These are phyloP conservation scores for Colletes gigas DNA, from an alignment of 1,140 invertebrate species.

Conservation along the genomic window DNA sequence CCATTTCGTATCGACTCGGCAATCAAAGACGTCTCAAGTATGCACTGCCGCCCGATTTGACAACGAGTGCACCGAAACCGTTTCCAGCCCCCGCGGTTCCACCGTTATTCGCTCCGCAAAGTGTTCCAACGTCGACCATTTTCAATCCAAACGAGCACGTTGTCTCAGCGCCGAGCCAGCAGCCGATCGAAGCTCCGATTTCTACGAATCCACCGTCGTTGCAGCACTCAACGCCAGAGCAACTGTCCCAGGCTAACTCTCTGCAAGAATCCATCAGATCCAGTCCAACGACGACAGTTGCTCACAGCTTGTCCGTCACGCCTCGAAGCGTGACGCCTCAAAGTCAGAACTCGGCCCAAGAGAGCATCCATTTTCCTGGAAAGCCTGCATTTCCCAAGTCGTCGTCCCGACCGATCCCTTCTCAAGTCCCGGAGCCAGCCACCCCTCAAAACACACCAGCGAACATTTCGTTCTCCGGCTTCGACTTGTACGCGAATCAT, in stretches of 20 bases:
- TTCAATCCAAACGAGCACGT: slow-evolving; percentile 61
- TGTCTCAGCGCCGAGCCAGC: slow-evolving; percentile 19
- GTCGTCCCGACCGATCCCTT: slow-evolving; percentile 67
- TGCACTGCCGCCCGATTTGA: slow-evolving; percentile 75
- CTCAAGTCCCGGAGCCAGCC: slow-evolving; percentile 64
- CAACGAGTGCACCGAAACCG: slow-evolving; percentile 52
- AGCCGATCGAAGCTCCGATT: neutral
- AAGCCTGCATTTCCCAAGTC: slow-evolving; percentile 48
- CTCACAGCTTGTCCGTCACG: neutral
- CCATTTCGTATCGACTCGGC: slow-evolving; percentile 75
- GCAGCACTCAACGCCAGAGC: slow-evolving; percentile 49
- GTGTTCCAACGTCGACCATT: slow-evolving; percentile 45
- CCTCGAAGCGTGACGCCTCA: slow-evolving; percentile 17
- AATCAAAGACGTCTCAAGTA: slow-evolving; percentile 78
- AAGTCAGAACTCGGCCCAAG: slow-evolving; percentile 33
- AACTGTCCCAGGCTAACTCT: slow-evolving; percentile 52
- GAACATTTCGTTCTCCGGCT: slow-evolving; percentile 66
- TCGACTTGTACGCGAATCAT: slow-evolving; percentile 42
- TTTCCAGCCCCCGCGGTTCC: slow-evolving; percentile 27
- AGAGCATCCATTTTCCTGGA: neutral
- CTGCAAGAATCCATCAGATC: slow-evolving; percentile 66
- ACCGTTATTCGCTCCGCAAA: slow-evolving; percentile 29
- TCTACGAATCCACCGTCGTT: slow-evolving; percentile 54
- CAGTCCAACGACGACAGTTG: slow-evolving; percentile 57
- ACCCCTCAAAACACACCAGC: slow-evolving; percentile 78